Conservation (phyloP, 2,888 invertebrate genomes). For the Gymnocheta viridis region DNA sequence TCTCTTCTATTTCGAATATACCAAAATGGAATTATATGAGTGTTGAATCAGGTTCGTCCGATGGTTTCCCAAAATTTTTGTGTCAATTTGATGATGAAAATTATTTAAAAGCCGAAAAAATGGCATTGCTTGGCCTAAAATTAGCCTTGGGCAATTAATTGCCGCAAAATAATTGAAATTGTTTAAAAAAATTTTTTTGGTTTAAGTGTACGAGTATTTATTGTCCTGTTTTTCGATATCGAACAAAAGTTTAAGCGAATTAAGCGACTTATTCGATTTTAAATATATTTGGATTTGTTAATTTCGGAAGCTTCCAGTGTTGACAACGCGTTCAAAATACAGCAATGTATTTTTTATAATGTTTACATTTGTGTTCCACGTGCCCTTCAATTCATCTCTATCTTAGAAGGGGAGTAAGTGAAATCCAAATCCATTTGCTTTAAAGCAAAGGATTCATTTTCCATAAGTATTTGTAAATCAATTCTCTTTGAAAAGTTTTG, state of each 20-base stretch:
- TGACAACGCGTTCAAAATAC: too few relatives aligned
- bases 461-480: too few relatives aligned
- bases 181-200: neutral
- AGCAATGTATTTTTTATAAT: too few relatives aligned
- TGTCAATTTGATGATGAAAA: slow-evolving; percentile 73
- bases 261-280: neutral
- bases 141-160: slow-evolving; percentile 70
- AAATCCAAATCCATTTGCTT: too few relatives aligned
- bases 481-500: too few relatives aligned
- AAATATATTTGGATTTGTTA: too few relatives aligned
- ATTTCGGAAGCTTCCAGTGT: too few relatives aligned
- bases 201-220: neutral
- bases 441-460: too few relatives aligned
- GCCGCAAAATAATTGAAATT: slow-evolving; percentile 61
- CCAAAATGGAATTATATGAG: slow-evolving; percentile 71
- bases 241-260: neutral
- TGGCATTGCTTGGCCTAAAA: slow-evolving; percentile 71
- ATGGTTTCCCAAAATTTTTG: slow-evolving; percentile 71
- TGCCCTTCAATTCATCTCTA: too few relatives aligned
- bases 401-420: too few relatives aligned
- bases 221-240: neutral
- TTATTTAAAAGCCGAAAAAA: slow-evolving; percentile 72
- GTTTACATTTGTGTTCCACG: too few relatives aligned
- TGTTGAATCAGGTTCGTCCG: slow-evolving; percentile 53
- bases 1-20: slow-evolving; percentile 65